Base-by-base conservation (phyloP, 1,140 invertebrate species). In the Neoseiulus cucumeris region DNA sequence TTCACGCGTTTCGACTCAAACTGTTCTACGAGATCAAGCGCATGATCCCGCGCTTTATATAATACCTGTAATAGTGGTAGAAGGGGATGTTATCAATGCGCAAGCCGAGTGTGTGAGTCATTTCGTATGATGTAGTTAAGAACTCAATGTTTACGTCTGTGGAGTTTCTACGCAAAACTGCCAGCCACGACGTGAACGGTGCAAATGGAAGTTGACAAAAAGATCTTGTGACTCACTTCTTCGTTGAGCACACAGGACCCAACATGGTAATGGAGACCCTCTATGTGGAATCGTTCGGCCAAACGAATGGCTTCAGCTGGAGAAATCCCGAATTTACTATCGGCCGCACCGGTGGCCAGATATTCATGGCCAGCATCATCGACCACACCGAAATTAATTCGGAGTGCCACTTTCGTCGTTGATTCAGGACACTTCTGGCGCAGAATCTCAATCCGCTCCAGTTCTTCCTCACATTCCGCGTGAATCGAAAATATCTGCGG, bases 31-130 rank as follows among this genome's bases (percentile, higher is more conserved):
- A 70, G 47, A 39, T 42, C 5, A 17, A 70, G 33, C 7, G 69
- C 18, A 41, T 22, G 33, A 33, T 70, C 69, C 7, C 69, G 67
- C 20, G 67, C 69, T 64, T 69, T 64, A 5, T 68, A n/a, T 28
- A 66, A 66, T 14, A 66, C 65, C 18, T 67, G 51, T n/a, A n/a
- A n/a, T n/a, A n/a, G n/a, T 28, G 67, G 20, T 1, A 69, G 20
- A 9, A 39, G 4, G 33, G 33, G 9, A 9, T 39, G 4, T 9
- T 6, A 39, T 39, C 33, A 9, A 39, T 39, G n/a, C 17, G 22
- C 42, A 22, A 69, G 44, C 20, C 65, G 42, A 44, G 74, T 74
- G 2, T 73, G 72, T 20, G 75, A 51, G 66, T 74, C 73, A 64
- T n/a, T n/a, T n/a, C 72, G 72, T 47, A 73, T 71, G 17, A 75